Evolutionary conservation across 2,888 invertebrate genomes (phyloP).

Genomic region (Cephus runcator): DNA sequence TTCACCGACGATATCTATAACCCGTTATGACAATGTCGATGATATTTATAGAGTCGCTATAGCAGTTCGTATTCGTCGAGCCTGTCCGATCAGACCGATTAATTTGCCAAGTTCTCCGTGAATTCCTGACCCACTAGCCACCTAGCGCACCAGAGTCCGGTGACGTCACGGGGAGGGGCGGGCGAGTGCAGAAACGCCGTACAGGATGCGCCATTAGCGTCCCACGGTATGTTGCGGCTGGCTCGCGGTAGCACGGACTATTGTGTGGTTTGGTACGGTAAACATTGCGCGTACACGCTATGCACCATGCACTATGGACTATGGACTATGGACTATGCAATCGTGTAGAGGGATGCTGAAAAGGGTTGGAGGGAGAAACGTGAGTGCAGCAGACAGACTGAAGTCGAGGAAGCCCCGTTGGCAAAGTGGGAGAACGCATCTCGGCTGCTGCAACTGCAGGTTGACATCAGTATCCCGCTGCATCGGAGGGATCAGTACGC

Average conservation of each 20-base stretch:
- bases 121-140: background rate
- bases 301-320: background rate
- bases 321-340: background rate
- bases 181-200: background rate
- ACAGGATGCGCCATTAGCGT: conserved; percentile 2
- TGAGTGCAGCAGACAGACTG: background rate
- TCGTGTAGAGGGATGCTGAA: background rate
- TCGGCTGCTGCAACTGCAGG: background rate
- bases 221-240: background rate
- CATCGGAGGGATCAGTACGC: background rate
- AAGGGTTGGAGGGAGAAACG: background rate
- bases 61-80: background rate
- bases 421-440: background rate
- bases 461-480: background rate
- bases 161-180: background rate
- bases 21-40: background rate
- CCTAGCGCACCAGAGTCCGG: background rate
- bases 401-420: background rate
- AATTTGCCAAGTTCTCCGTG: background rate
- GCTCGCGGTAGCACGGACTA: conserved; percentile 23
- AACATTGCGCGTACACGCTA: conserved; percentile 31
- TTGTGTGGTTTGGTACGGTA: conserved; percentile 47
- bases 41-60: background rate
- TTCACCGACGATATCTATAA: background rate
- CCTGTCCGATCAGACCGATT: background rate